Base-by-base conservation (phyloP, 1,140 invertebrate species). In the Anoplophora glabripennis region DNA sequence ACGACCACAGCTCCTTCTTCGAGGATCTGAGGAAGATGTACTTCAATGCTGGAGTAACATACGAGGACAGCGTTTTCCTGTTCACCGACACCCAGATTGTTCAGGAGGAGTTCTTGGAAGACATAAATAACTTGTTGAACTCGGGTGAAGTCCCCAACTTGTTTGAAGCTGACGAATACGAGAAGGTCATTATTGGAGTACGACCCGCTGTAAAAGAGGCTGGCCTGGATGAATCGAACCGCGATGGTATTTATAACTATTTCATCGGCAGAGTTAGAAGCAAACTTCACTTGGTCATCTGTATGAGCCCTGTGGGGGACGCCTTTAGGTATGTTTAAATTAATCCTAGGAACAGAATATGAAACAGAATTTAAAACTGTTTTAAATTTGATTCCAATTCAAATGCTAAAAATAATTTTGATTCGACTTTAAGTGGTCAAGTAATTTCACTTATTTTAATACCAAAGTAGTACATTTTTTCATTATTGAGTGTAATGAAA, bases 81-180 rank as follows among this genome's bases (percentile, higher is more conserved):
- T 85, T 91, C 68, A 87, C 87, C 4, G 94, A 97, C 70, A 93
- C 90, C 1, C 93, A 97, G 76, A 92, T 94, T 36, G 86, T 93
- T 0, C 85, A 91, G 56, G 94, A 98, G 77, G 89, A 91, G 70
- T 96, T 96, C 76, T 78, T 98, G 0, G 94, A 94, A 75, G 92
- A 94, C 70, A 89, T 95, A 17, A 94, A 94, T 71, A 94, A 94
- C 71, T 89, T 94, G 74, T 78, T 96, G 1, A 94, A 94, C 73
- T 88, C 91, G 5, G 89, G 68, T 33, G 71, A 73, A 61, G 89
- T 94, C 9, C 91, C 90, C 1, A 93, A 93, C 78, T 75, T 95
- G 1, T 93, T 90, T 74, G 90, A 93, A 68, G 81, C 86, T 0
- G 92, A 94, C 65, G 89, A 93, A 61, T 86, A 87, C 67, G 92